phyloP scores from a whole-genome alignment of 2,888 invertebrate genomes.

The Morpho helenor region DNA sequence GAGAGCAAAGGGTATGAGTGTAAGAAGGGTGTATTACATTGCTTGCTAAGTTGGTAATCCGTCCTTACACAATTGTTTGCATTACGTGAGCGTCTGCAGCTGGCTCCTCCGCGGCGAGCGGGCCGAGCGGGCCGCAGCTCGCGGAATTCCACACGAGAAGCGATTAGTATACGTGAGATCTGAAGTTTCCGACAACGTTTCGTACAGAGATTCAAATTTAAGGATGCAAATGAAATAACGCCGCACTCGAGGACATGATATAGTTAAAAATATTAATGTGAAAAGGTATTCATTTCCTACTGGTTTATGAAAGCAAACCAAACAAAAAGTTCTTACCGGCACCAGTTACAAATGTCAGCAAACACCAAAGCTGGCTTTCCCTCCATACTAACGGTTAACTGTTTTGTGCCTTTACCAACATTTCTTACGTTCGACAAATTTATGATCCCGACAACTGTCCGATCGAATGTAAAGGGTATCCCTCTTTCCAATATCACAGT shows the following conservation, averaged over 20 bases:
- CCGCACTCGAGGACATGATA: slow-evolving; percentile 77
- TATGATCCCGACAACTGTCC: slow-evolving; percentile 39
- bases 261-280: slow-evolving; percentile 77
- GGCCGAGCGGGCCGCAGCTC: slow-evolving; percentile 5
- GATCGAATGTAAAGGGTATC: slow-evolving; percentile 53
- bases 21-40: slow-evolving; percentile 49
- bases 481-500: slow-evolving; percentile 69
- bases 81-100: slow-evolving; percentile 38
- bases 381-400: slow-evolving; percentile 52
- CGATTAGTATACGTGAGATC: slow-evolving; percentile 73
- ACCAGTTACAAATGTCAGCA: slow-evolving; percentile 56
- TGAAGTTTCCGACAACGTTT: slow-evolving; percentile 67
- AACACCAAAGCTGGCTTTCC: slow-evolving; percentile 76
- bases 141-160: slow-evolving; percentile 33
- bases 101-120: slow-evolving; percentile 26
- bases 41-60: slow-evolving; percentile 70
- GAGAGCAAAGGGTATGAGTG: slow-evolving; percentile 38
- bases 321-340: slow-evolving; percentile 62
- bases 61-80: slow-evolving; percentile 81
- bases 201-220: slow-evolving; percentile 50
- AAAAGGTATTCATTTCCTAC: slow-evolving; percentile 75
- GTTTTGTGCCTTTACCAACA: slow-evolving; percentile 64
- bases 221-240: slow-evolving; percentile 73
- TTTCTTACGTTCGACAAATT: slow-evolving; percentile 43
- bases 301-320: slow-evolving; percentile 69